Conservation (phyloP, 1,140 invertebrate species). For the Drosophila kohkoa region DNA sequence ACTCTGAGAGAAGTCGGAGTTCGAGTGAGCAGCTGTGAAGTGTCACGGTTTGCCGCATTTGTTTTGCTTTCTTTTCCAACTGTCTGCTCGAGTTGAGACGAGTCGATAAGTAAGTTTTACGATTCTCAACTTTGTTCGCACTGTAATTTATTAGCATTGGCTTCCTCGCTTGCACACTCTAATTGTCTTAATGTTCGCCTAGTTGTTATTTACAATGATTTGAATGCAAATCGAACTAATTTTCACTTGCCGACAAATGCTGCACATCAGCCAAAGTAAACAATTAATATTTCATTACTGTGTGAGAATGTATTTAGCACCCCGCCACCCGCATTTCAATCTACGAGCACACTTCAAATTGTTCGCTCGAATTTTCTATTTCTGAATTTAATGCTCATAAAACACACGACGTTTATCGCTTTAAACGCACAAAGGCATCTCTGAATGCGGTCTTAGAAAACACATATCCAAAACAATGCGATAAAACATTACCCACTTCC, state of each 20-base stretch:
- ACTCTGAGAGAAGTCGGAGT: neutral
- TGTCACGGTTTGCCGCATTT: conserved; percentile 33
- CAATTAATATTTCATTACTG: conserved; percentile 59
- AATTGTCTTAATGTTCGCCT: conserved; percentile 38
- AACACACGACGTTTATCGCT: conserved; percentile 50
- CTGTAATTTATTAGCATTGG: conserved; percentile 62
- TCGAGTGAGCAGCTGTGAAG: conserved; percentile 47
- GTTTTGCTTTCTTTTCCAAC: neutral
- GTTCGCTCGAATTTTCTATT: conserved; percentile 45
- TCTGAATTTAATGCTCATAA: conserved; percentile 56
- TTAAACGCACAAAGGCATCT: conserved; percentile 27
- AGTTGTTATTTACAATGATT: conserved; percentile 53
- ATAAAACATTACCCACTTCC: conserved; percentile 17
- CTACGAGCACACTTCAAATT: conserved; percentile 17
- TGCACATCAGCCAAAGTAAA: conserved; percentile 60
- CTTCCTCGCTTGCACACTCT: neutral
- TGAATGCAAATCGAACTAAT: conserved; percentile 12
- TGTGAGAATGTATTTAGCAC: conserved; percentile 1
- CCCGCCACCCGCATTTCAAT: neutral
- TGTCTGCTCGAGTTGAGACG: neutral
- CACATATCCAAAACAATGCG: conserved; percentile 9
- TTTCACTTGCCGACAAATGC: too few species aligned
- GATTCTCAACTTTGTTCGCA: conserved; percentile 60
- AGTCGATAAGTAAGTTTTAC: conserved; percentile 56
- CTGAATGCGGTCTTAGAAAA: neutral